Conservation (phyloP, 2,797 vertebrate species). For the Oreortyx pictus region DNA sequence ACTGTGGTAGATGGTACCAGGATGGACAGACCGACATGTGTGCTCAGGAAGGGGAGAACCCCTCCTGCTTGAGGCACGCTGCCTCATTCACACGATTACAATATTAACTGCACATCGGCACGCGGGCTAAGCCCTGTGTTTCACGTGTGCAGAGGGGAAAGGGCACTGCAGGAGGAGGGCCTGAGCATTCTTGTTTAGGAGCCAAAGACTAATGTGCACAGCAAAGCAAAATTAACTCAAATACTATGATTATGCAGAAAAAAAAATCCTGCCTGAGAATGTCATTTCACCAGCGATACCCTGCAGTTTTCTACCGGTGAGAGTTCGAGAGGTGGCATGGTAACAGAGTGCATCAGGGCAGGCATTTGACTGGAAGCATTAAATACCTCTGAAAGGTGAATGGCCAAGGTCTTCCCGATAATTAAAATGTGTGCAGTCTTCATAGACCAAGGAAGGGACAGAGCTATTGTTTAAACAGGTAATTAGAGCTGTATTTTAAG, state of each 20-base stretch:
- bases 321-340: conserved; percentile 74
- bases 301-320: conserved; percentile 69
- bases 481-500: conserved; percentile 72
- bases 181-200: neutral
- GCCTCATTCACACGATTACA: conserved; percentile 3
- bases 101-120: neutral
- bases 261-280: conserved; percentile 72
- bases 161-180: neutral
- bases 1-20: neutral
- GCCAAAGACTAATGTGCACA: conserved; percentile 26
- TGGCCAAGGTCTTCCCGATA: conserved; percentile 73
- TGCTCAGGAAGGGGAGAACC: neutral
- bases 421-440: conserved; percentile 78
- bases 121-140: neutral
- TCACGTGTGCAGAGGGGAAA: neutral
- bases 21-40: neutral
- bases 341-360: conserved; percentile 78
- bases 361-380: conserved; percentile 80
- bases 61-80: neutral
- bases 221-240: conserved; percentile 73
- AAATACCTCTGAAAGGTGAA: conserved; percentile 79
- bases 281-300: conserved; percentile 46
- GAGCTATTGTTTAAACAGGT: conserved; percentile 65
- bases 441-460: conserved; percentile 62
- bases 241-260: conserved; percentile 76